Evolutionary conservation across 1,140 invertebrate genomes (phyloP), one percentile per base, ranked within the genome.

Genomic region (Papilio helenus): DNA sequence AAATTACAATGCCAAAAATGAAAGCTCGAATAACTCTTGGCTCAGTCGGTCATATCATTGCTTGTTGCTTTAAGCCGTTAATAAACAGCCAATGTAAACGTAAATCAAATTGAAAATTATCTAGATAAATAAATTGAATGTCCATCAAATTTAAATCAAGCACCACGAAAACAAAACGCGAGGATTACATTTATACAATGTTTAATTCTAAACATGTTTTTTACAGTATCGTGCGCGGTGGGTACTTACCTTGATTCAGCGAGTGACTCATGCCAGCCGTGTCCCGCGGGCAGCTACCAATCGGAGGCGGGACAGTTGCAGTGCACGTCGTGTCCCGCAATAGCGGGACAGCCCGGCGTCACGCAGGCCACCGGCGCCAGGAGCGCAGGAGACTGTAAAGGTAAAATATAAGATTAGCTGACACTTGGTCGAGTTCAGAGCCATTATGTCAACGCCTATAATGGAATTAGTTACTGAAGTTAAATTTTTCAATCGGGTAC

Each of bases 201-300:
- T 34, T 68, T 26, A 68, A 23, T 68, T 68, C 29, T 76, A 44
- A 65, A 3, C 26, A 44, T 68, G 76, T 49, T 72, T 29, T 83
- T 95, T 95, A 34, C 92, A 98, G 99, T 99, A 34, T 97, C 99
- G 34, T 99, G 99, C 92, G 97, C 98, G 49, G 96, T 99, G 82
- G 99, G 99, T 74, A 98, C 98, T 3, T 99, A 96, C 95, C 98
- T 97, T 89, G 96, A 98, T 83, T 95, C 95, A 46, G 95, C 96
- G 9, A 97, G 96, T 34, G 96, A 97, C 84, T 96, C 95, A 26
- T 99, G 99, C 88, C 92, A 97, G 18, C 96, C 97, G 5, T 99
- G 99, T 90, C 97, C 98, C 0, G 94, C 97, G 61, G 99, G 99
- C 76, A 97, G 97, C 0, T 99, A 99, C 92, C 99, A 99, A 94